Base-by-base conservation (phyloP, 2,797 vertebrate species). In the Ctenosaura bakeri region DNA sequence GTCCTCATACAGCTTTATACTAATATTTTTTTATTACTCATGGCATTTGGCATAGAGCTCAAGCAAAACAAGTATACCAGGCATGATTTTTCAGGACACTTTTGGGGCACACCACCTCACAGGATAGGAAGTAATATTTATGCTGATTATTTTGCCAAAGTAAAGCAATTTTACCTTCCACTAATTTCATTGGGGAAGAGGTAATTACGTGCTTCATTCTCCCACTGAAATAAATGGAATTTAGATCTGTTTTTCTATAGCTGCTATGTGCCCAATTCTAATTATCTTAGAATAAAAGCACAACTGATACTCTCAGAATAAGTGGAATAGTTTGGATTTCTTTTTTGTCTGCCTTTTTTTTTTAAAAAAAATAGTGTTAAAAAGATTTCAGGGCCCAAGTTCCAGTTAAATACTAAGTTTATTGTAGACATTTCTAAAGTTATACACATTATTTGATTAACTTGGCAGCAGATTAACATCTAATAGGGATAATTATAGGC, bases 401-500 rank as follows among this genome's bases (percentile, higher is more conserved):
- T 16, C 29, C 54, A 56, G 79, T 82, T 32, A 91, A 95, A 80
- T 59, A 24, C 81, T 50, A 1, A 1, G 93, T 94, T 94, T 95
- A 95, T 95, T 89, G 92, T 32, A 69, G 92, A 89, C 13, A 93
- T 95, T 95, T 95, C 91, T 96, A 89, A 94, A 94, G 91, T 83
- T 92, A 90, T 93, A 92, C 91, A 79, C 92, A 92, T 96, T 90
- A 95, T 95, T 93, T 95, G 93, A 95, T 95, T 94, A 96, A 96
- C 93, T 95, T 95, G 35, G 0, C 93, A 97, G 90, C 92, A 94
- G 95, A 95, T 86, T 96, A 96, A 90, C 93, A 96, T 97, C 94
- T 95, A 94, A 95, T 85, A 95, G 94, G 95, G 95, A 89, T 97
- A 97, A 97, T 97, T 97, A 96, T 89, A 96, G 94, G 95, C 93